Conservation (phyloP, 2,113 vertebrate genomes). For the Hoplias malabaricus region DNA sequence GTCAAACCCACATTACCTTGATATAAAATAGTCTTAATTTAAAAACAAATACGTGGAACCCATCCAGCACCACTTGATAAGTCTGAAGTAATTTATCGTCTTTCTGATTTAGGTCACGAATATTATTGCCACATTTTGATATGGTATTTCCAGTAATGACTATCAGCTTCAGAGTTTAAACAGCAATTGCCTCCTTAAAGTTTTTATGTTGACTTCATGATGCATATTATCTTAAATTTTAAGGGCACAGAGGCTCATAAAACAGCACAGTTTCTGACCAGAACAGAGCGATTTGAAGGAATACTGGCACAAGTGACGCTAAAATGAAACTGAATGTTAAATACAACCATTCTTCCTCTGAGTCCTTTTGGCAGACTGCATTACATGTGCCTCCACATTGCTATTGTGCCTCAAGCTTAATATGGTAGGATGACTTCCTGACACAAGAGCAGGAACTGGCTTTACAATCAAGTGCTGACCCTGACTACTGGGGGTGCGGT, state of each 20-base stretch:
- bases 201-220: neutral
- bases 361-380: slow-evolving; percentile 24
- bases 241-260: slow-evolving; percentile 7
- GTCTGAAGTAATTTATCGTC: neutral
- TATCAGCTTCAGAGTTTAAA: neutral
- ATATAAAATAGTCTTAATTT: neutral
- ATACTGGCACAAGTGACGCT: slow-evolving; percentile 2
- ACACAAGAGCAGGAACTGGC: neutral
- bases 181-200: neutral
- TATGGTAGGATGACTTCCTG: neutral
- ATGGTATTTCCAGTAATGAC: neutral
- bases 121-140: neutral
- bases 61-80: neutral
- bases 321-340: slow-evolving; percentile 17
- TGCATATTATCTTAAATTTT: neutral
- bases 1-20: neutral
- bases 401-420: slow-evolving; percentile 10
- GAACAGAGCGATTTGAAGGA: neutral
- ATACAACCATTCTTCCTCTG: slow-evolving; percentile 11
- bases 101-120: neutral
- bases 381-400: slow-evolving; percentile 21
- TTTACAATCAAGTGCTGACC: neutral
- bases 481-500: neutral
- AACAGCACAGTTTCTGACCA: slow-evolving; percentile 1
- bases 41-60: neutral